phyloP scores from a whole-genome alignment of 2,888 invertebrate species.

The Fragum whitleyi region DNA sequence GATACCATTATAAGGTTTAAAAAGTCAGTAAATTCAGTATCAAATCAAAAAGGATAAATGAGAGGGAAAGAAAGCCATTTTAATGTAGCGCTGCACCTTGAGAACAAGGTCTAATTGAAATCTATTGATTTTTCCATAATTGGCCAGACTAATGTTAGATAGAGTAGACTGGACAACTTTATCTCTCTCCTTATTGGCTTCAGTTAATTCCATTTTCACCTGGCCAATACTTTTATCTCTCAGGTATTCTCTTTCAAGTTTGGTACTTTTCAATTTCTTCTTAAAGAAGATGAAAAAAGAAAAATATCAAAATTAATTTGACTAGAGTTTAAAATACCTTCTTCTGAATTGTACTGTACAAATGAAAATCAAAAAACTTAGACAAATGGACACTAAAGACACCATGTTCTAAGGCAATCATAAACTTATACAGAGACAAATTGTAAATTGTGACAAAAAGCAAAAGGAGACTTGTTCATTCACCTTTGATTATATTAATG shows the following conservation, averaged over 20 bases:
- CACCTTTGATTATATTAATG: too few relatives aligned
- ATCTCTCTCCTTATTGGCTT: conserved; percentile 8
- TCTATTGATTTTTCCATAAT: conserved; percentile 22
- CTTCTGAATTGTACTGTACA: too few relatives aligned
- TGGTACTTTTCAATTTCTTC: background rate
- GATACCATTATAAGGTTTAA: too few relatives aligned
- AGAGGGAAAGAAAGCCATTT: background rate
- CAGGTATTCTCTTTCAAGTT: background rate
- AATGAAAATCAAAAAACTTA: too few relatives aligned
- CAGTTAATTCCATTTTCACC: conserved; percentile 21
- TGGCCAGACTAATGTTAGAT: conserved; percentile 20
- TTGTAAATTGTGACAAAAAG: too few relatives aligned
- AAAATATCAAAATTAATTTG: too few relatives aligned
- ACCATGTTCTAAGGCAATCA: too few relatives aligned
- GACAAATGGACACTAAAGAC: too few relatives aligned
- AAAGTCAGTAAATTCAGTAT: background rate
- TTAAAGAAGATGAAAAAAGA: background rate
- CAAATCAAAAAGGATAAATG: too few relatives aligned
- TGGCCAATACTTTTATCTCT: conserved; percentile 1
- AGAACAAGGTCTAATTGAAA: conserved; percentile 25
- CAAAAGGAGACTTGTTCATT: too few relatives aligned
- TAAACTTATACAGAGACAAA: too few relatives aligned
- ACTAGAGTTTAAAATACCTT: too few relatives aligned
- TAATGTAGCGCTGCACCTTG: background rate
- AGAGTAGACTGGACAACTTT: conserved; percentile 25